Evolutionary conservation across 2,797 vertebrate genomes (phyloP).

Genomic region (Labroides dimidiatus): DNA sequence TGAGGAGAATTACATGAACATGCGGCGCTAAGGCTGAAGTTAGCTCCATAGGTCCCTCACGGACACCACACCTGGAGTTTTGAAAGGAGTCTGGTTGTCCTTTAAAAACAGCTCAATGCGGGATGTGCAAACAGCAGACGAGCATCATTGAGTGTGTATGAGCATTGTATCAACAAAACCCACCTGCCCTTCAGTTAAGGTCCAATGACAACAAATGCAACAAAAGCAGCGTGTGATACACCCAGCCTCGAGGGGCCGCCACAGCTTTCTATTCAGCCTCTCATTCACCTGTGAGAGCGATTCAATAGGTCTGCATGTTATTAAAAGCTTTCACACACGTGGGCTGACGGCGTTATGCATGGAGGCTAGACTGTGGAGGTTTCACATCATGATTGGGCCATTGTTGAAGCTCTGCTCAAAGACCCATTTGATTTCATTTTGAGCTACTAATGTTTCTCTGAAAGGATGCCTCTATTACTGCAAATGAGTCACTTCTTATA

Average conservation of each 20-base stretch:
- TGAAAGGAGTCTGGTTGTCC: slow-evolving; percentile 43
- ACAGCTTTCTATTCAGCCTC: slow-evolving; percentile 64
- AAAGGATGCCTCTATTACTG: slow-evolving; percentile 4
- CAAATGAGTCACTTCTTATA: slow-evolving; percentile 14
- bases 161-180: slow-evolving; percentile 72
- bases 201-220: slow-evolving; percentile 79
- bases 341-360: slow-evolving; percentile 39
- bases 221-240: slow-evolving; percentile 65
- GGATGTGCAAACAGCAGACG: slow-evolving; percentile 69
- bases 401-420: slow-evolving; percentile 35
- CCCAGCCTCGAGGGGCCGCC: slow-evolving; percentile 66
- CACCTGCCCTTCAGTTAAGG: slow-evolving; percentile 78
- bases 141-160: slow-evolving; percentile 68
- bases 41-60: slow-evolving; percentile 10
- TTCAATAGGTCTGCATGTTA: slow-evolving; percentile 66
- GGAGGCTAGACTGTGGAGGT: slow-evolving; percentile 15
- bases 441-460: neutral
- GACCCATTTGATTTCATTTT: slow-evolving; percentile 16
- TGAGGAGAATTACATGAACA: slow-evolving; percentile 10
- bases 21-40: slow-evolving; percentile 4
- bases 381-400: slow-evolving; percentile 33
- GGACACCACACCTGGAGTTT: slow-evolving; percentile 52
- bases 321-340: slow-evolving; percentile 67
- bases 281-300: slow-evolving; percentile 66
- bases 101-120: slow-evolving; percentile 32